A percentile compares a stretch with the other conserved stretches of the same genome.
Evolutionary conservation across 2,888 invertebrate species (phyloP).

Genomic region (Phoronis australis): DNA sequence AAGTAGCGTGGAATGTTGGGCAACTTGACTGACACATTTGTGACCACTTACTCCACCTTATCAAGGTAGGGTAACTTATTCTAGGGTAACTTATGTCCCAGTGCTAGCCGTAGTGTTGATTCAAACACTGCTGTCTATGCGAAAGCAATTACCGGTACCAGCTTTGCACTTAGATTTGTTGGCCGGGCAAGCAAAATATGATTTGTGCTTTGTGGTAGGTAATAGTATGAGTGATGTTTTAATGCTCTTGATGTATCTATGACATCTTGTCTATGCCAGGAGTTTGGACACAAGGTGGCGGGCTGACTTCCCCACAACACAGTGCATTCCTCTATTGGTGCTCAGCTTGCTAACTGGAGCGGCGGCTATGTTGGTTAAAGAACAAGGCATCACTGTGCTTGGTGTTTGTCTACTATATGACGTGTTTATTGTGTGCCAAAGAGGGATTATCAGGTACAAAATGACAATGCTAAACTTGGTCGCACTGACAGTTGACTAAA

Average conservation of each 20-base stretch:
- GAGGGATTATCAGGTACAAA: constrained; percentile 8
- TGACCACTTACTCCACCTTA: no score
- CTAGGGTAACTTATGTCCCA: no score
- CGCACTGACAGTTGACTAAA: no score
- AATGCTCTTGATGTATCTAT: background rate
- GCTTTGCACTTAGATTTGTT: no score
- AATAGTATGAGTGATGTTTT: background rate
- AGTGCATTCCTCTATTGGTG: background rate
- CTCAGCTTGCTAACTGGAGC: constrained; percentile 9
- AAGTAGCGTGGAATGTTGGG: no score
- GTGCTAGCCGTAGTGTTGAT: no score
- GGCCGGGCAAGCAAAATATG: background rate
- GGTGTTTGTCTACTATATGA: constrained; percentile 26
- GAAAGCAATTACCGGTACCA: no score
- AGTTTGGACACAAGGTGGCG: background rate
- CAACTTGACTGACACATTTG: no score
- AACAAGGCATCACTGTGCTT: constrained; percentile 34
- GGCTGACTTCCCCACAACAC: constrained; percentile 2
- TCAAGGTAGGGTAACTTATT: no score
- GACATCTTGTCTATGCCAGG: background rate
- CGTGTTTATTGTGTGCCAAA: constrained; percentile 14
- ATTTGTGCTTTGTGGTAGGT: background rate
- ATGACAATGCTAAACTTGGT: no score
- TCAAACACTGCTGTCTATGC: no score
- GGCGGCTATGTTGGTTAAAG: constrained; percentile 34